These are phyloP conservation scores for Macroglossus sobrinus DNA, from an alignment of 2,113 vertebrate species.

Conservation along the genomic window DNA sequence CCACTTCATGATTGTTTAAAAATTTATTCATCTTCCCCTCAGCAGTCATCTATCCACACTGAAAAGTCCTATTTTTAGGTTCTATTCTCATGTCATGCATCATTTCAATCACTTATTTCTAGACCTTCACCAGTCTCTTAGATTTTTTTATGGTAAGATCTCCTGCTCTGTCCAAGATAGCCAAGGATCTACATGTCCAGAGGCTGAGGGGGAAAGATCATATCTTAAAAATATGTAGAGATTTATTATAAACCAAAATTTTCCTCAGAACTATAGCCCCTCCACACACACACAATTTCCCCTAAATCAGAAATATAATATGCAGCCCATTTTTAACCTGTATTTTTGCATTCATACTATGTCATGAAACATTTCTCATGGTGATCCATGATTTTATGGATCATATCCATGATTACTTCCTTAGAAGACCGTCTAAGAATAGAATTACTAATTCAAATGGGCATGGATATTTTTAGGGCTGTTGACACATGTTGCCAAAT, in stretches of 20 bases:
- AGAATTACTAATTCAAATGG: not conserved
- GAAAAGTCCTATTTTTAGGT: slow-evolving; percentile 38
- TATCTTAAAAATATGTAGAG: not conserved
- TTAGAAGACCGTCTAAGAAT: not conserved
- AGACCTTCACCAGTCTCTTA: not conserved
- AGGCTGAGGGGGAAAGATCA: not conserved
- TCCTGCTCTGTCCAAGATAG: not conserved
- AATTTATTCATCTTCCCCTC: not conserved
- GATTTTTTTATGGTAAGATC: not conserved
- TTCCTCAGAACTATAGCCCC: not conserved
- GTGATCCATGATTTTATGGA: not conserved
- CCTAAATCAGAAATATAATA: not conserved
- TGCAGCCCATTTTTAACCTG: not conserved
- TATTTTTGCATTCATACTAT: slow-evolving; percentile 7
- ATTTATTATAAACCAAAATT: not conserved
- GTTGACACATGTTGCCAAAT: not conserved
- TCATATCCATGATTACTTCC: not conserved
- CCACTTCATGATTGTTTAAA: not conserved
- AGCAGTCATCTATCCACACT: not conserved
- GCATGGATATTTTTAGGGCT: not conserved
- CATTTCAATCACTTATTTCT: slow-evolving; percentile 37
- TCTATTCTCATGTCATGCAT: slow-evolving; percentile 14
- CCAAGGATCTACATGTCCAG: not conserved
- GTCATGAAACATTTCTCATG: not conserved
- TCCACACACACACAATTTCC: not conserved